A percentile compares a stretch with the other conserved stretches of the same genome.
These are phyloP conservation scores for Spilosoma lubricipeda DNA, from an alignment of 2,888 invertebrate genomes.

Conservation along the genomic window DNA sequence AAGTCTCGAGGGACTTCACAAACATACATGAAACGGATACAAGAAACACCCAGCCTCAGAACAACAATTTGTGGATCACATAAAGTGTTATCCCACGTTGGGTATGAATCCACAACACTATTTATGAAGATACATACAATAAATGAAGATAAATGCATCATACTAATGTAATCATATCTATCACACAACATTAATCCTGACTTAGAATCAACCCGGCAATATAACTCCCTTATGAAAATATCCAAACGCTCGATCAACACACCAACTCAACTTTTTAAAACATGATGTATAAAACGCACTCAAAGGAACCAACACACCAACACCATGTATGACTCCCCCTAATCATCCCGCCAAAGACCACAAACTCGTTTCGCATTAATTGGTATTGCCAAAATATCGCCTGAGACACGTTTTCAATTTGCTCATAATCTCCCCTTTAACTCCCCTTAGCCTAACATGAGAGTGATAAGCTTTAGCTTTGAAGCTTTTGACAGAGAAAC, in stretches of 20 bases:
- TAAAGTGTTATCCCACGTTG: too few species aligned
- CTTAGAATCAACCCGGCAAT: too few species aligned
- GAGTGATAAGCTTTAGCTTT: conserved; percentile 39
- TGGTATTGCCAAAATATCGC: conserved; percentile 45
- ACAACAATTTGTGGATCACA: too few species aligned
- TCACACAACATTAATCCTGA: too few species aligned
- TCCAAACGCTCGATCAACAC: not conserved
- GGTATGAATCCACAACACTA: too few species aligned
- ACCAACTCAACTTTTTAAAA: not conserved
- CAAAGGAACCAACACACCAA: conserved; percentile 9
- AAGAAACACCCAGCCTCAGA: too few species aligned
- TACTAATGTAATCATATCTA: too few species aligned
- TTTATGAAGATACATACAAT: too few species aligned
- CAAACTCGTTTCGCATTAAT: conserved; percentile 47
- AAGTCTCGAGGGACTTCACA: too few species aligned
- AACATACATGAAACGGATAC: too few species aligned
- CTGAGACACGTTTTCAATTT: conserved; percentile 60
- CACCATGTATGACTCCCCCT: conserved; percentile 11
- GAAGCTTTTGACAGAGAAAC: conserved; percentile 32
- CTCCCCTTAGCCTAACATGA: conserved; percentile 29
- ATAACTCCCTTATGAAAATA: not conserved
- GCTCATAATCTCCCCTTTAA: conserved; percentile 45
- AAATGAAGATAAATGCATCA: too few species aligned
- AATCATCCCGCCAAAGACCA: conserved; percentile 27
- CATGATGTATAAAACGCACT: not conserved